Conservation (phyloP, 2,113 vertebrate genomes). For the Mormyrus lacerda region DNA sequence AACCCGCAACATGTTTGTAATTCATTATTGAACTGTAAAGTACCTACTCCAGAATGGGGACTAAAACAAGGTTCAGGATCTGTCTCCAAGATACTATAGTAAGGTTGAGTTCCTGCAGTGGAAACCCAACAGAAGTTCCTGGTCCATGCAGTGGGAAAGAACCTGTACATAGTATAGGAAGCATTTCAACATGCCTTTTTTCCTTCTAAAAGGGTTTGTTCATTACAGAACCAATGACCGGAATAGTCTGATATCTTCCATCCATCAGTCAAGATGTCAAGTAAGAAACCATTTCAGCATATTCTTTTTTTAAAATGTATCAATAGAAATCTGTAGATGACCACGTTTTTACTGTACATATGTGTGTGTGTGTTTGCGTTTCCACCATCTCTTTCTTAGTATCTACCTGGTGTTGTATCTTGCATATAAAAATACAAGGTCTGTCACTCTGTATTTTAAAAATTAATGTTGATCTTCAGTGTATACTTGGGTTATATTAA, state of each 20-base stretch:
- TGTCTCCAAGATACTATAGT: not conserved
- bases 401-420: not conserved
- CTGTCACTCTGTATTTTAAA: not conserved
- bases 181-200: not conserved
- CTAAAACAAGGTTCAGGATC: not conserved
- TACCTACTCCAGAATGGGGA: not conserved
- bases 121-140: not conserved
- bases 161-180: not conserved
- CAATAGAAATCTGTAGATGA: not conserved
- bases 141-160: not conserved
- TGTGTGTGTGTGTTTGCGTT: not conserved
- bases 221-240: conserved; percentile 26
- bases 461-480: not conserved
- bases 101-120: not conserved
- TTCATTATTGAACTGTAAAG: not conserved
- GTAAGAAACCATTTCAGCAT: conserved; percentile 57
- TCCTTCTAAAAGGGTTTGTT: conserved; percentile 18
- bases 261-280: conserved; percentile 76
- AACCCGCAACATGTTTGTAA: not conserved
- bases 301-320: conserved; percentile 3
- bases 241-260: conserved; percentile 30
- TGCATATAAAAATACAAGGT: not conserved
- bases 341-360: not conserved
- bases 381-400: not conserved
- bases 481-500: not conserved